Evolutionary conservation across 2,888 invertebrate species (phyloP), one percentile per base, ranked within the genome.

Genomic region (Entomobrya proxima): DNA sequence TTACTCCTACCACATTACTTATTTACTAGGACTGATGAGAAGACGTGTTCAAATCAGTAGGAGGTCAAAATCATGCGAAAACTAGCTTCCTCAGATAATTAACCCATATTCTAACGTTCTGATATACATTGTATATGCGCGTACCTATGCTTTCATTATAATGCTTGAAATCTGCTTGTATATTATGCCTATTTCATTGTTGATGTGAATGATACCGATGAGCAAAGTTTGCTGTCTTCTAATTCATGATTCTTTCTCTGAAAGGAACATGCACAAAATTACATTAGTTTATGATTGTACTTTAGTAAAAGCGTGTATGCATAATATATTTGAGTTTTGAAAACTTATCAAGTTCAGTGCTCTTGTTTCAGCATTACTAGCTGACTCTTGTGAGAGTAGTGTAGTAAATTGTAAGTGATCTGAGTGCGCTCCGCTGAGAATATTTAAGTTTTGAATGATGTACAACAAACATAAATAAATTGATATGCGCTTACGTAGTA

Each of bases 11-110:
- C 40, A 67, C 67, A 67, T 67, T 40, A 67, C 67, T 67, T 67
- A 67, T 50, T 64, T 64, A 35, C 64, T 40, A 24, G 9, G 15
- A n/a, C 76, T 89, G 86, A 86, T 85, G 88, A 87, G 88, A 87
- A 87, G 88, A 89, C 88, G 88, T 88, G 88, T 89, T 89, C 78
- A 55, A 80, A 88, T 76, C 89, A 87, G 88, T 88, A 88, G 89
- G 89, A 88, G 89, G 89, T 87, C 88, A 88, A 88, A 87, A 88
- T 87, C 86, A 89, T 88, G 89, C 88, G 88, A 89, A 89, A 89
- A 89, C 88, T 80, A 89, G 89, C 88, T 88, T 87, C 89, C 87
- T 89, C 85, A 75, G 87, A 88, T 89, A 89, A 89, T 89, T 89
- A 89, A 89, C 89, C 89, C 89, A 89, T 83, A 89, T 89, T 89